phyloP scores from a whole-genome alignment of 2,113 vertebrate species.

The Melozone crissalis region DNA sequence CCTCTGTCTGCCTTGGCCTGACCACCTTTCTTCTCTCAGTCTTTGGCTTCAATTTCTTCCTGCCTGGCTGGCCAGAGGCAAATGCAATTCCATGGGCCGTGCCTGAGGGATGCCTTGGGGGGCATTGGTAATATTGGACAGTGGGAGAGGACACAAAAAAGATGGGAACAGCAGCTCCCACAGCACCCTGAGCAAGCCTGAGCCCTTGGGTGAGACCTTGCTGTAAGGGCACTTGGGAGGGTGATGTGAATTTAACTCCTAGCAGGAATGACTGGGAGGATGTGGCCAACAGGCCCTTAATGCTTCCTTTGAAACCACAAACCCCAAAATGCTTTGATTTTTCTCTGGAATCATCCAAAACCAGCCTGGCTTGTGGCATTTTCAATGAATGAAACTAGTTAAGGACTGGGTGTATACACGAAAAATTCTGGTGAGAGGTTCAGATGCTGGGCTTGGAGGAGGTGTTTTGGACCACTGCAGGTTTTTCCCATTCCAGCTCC shows the following conservation, averaged over 20 bases:
- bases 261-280: background rate
- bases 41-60: background rate
- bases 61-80: background rate
- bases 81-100: background rate
- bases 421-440: background rate
- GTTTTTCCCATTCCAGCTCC: background rate
- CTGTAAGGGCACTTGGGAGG: background rate
- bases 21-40: background rate
- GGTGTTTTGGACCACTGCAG: background rate
- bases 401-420: background rate
- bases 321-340: background rate
- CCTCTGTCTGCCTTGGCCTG: background rate
- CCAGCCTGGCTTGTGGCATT: background rate
- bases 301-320: background rate
- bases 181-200: background rate
- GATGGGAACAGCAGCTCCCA: background rate
- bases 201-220: background rate
- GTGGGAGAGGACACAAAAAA: background rate
- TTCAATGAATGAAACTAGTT: background rate
- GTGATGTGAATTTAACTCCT: background rate
- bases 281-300: background rate
- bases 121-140: rapidly evolving
- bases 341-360: background rate
- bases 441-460: background rate
- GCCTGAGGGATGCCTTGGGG: background rate